A percentile compares a stretch with the other conserved stretches of the same genome.
phyloP scores from a whole-genome alignment of 2,888 invertebrate species.

The Sphaeridia pumilis region DNA sequence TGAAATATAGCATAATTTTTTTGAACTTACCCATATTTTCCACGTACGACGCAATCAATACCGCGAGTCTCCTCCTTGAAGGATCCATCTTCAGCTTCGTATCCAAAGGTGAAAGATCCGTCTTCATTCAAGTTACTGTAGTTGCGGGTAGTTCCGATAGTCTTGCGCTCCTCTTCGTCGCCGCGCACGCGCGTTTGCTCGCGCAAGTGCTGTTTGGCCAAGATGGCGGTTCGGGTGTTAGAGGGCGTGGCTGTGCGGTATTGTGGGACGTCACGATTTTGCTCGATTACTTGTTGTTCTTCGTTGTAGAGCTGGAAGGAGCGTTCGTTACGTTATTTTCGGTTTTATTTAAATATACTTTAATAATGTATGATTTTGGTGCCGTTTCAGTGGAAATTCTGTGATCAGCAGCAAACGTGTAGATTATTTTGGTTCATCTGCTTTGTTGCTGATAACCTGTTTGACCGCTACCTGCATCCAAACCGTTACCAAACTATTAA shows the following conservation, averaged over 20 bases:
- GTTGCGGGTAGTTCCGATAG: constrained; percentile 66
- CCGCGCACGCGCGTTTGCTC: constrained; percentile 1
- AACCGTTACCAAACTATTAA: too few species aligned
- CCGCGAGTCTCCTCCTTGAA: constrained; percentile 78
- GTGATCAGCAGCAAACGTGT: too few species aligned
- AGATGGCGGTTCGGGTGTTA: constrained; percentile 21
- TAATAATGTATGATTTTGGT: too few species aligned
- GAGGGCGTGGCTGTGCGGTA: constrained; percentile 31
- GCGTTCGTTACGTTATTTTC: too few species aligned
- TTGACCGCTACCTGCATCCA: too few species aligned
- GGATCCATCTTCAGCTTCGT: constrained; percentile 60
- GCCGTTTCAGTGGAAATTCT: too few species aligned
- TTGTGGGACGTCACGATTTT: constrained; percentile 29
- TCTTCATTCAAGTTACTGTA: constrained; percentile 74
- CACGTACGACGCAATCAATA: constrained; percentile 72
- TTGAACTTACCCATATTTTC: constrained; percentile 55
- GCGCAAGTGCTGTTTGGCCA: constrained; percentile 28
- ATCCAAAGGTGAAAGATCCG: constrained; percentile 44
- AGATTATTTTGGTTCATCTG: too few species aligned
- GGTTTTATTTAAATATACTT: too few species aligned
- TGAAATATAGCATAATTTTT: background rate
- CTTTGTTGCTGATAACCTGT: too few species aligned
- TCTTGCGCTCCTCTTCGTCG: constrained; percentile 28
- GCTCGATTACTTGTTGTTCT: constrained; percentile 30
- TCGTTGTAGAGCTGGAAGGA: constrained; percentile 24